Percentiles rank a stretch among this genome's conserved stretches.
Conservation (phyloP, 1,140 invertebrate species). For the Leptinotarsa undecemlineata region DNA sequence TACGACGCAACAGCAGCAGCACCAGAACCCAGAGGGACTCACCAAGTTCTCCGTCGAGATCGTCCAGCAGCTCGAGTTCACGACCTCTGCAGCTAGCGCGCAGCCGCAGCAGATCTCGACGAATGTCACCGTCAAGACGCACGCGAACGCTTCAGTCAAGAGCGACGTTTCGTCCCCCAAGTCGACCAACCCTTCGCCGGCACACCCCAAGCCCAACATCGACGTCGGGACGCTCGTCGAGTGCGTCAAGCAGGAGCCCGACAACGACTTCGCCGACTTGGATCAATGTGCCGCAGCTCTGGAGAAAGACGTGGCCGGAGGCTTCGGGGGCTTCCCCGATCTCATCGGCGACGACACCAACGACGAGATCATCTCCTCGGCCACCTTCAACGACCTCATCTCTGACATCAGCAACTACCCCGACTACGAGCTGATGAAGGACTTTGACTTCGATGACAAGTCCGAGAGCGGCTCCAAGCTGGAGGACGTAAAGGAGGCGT, state of each 20-base stretch:
- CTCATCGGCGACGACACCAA: slow-evolving; percentile 81
- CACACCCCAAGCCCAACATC: slow-evolving; percentile 48
- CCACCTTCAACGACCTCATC: slow-evolving; percentile 85
- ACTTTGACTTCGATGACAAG: slow-evolving; percentile 73
- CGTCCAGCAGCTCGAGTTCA: slow-evolving; percentile 86
- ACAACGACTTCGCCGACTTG: slow-evolving; percentile 81
- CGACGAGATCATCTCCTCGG: slow-evolving; percentile 79
- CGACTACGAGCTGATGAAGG: slow-evolving; percentile 81
- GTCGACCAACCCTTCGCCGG: slow-evolving; percentile 42
- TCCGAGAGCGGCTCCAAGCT: slow-evolving; percentile 51
- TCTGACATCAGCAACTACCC: slow-evolving; percentile 84
- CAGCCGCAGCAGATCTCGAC: slow-evolving; percentile 89
- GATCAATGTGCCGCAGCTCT: slow-evolving; percentile 78
- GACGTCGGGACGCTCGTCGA: slow-evolving; percentile 70
- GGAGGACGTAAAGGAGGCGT: slow-evolving; percentile 55
- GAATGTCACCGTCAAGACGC: slow-evolving; percentile 88
- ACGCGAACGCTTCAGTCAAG: slow-evolving; percentile 81
- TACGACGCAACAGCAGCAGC: slow-evolving; percentile 52
- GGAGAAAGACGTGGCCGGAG: slow-evolving; percentile 76
- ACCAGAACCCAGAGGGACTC: slow-evolving; percentile 59
- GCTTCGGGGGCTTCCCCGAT: slow-evolving; percentile 75
- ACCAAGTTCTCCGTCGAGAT: slow-evolving; percentile 70
- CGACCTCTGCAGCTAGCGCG: slow-evolving; percentile 77
- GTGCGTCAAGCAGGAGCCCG: slow-evolving; percentile 82
- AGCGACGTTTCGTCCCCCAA: slow-evolving; percentile 68